Evolutionary conservation across 64 coral and sea anemone species (phyloP), one percentile per base, ranked within the genome.

Genomic region (Actinia equina): DNA sequence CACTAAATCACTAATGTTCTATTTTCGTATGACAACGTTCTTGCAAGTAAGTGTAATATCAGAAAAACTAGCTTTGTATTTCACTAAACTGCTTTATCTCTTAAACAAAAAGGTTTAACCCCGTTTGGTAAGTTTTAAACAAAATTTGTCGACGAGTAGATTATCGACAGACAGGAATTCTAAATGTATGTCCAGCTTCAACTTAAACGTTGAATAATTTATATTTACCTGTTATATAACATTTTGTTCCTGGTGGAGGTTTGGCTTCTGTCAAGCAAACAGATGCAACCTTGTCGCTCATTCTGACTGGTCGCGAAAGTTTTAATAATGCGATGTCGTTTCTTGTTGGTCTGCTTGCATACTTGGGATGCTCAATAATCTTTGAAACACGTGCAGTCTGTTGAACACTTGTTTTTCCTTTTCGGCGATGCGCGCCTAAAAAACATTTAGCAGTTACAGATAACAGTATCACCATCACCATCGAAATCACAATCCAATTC

Each of bases 271-370:
- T 86, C 14, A 93, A 69, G 23, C 92, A 93, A 18, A 93, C 88
- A 43, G 92, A 80, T n/a, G 43, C 82, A 15, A 93, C 87, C 55
- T 93, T 89, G 76, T 71, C 77, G 83, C 84, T 89, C 43, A 71
- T 14, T 52, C 82, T 4, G 19, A 81, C 87, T 10, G 54, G 82
- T 13, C 71, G 1, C 12, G 51, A 56, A 2, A 93, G 53, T 79
- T 80, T 44, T 52, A 93, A 79, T 18, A 93, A 54, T 41, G 92
- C 92, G 9, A 93, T 65, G 71, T 93, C 92, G 52, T 89, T 79
- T 3, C 30, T 86, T 5, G 89, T 77, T 19, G 82, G 83, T 49
- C 84, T 56, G 52, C 52, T 82, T 17, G 44, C 77, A 71, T 84
- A 93, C 0, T 78, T 46, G 20, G 45, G 74, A 80, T 93, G 87